Conservation (phyloP, 2,888 invertebrate genomes). For the Crocallis elinguaria region DNA sequence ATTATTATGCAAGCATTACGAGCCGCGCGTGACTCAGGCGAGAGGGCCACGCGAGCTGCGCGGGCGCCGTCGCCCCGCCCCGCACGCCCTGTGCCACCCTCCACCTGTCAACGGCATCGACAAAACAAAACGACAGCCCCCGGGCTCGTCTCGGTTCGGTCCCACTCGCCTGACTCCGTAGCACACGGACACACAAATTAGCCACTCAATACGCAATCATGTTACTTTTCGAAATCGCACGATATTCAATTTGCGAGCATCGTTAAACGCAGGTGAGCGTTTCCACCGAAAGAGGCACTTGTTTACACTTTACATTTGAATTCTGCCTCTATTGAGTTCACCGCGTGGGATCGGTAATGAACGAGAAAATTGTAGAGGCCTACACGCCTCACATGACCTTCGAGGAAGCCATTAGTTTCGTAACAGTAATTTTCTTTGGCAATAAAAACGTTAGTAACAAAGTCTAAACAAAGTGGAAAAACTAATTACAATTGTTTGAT, state of each 20-base stretch:
- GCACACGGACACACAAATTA: slow-evolving; percentile 49
- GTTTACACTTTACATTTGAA: slow-evolving; percentile 51
- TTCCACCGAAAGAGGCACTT: slow-evolving; percentile 28
- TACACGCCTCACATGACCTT: slow-evolving; percentile 16
- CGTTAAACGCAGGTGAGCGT: slow-evolving; percentile 29
- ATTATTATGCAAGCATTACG: slow-evolving; percentile 85
- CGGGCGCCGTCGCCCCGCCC: slow-evolving; percentile 64
- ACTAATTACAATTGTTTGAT: not conserved
- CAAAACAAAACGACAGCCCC: slow-evolving; percentile 52
- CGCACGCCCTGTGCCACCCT: slow-evolving; percentile 54
- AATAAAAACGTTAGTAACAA: not conserved
- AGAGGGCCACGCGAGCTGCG: slow-evolving; percentile 82
- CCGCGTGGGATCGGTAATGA: slow-evolving; percentile 28
- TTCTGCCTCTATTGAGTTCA: slow-evolving; percentile 41
- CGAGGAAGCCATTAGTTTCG: not conserved
- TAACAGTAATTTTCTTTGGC: not conserved
- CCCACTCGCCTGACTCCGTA: slow-evolving; percentile 20
- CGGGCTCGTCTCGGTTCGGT: slow-evolving; percentile 13
- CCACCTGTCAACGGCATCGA: slow-evolving; percentile 62
- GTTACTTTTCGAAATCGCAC: slow-evolving; percentile 50
- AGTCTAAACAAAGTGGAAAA: not conserved
- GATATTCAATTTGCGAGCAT: slow-evolving; percentile 50
- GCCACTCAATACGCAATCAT: slow-evolving; percentile 52
- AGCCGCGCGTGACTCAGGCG: slow-evolving; percentile 84
- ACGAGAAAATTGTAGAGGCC: slow-evolving; percentile 5